Evolutionary conservation across 2,797 vertebrate species (phyloP).

Genomic region (Stomatorhinus walkeri): DNA sequence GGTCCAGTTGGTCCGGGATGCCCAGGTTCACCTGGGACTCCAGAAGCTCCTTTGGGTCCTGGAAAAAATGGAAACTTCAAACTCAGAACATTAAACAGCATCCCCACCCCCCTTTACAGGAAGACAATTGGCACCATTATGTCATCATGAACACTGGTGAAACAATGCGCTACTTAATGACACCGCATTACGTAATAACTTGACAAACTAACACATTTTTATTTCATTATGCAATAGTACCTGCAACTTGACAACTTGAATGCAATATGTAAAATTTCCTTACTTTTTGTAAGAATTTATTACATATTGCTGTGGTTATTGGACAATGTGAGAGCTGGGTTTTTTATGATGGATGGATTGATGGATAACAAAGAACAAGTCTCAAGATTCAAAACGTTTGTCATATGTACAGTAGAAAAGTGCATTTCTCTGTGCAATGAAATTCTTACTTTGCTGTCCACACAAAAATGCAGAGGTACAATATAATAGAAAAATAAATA

Average conservation of each 20-base stretch:
- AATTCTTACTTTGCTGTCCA: too few species aligned
- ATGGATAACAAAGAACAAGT: neutral
- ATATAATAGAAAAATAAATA: neutral
- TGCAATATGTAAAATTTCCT: neutral
- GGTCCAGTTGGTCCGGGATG: slow-evolving; percentile 61
- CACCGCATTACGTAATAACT: neutral
- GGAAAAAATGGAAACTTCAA: slow-evolving; percentile 25
- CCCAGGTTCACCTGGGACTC: slow-evolving; percentile 71
- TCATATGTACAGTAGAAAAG: too few species aligned
- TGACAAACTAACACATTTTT: neutral
- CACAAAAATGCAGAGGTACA: too few species aligned
- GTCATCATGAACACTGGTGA: neutral
- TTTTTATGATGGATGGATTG: neutral
- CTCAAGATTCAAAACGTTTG: too few species aligned
- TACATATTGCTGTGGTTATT: neutral
- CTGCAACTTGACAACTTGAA: neutral
- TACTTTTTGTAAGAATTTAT: neutral
- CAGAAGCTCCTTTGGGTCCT: slow-evolving; percentile 82
- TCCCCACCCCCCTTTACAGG: neutral
- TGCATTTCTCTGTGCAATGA: too few species aligned
- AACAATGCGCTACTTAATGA: neutral
- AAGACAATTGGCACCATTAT: neutral
- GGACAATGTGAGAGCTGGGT: neutral
- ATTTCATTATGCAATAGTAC: neutral
- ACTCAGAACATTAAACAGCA: neutral